Conservation (phyloP, 2,888 invertebrate genomes). For the Thymelicus lineola region DNA sequence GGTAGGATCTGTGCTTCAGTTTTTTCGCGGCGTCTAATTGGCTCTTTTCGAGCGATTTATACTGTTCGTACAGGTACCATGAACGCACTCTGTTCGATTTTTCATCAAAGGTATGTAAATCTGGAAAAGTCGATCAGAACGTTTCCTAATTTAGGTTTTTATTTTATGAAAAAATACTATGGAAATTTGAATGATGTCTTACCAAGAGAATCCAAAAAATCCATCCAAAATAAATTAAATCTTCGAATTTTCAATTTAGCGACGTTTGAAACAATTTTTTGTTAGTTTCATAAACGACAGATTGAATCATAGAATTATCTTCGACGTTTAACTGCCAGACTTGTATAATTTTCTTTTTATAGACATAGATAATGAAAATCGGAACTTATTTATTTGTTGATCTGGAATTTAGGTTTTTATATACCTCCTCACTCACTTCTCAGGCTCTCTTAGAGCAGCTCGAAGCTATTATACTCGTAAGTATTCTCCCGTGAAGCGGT, state of each 20-base stretch:
- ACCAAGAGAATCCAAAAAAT: constrained; percentile 71
- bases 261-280: constrained; percentile 15
- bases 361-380: no score
- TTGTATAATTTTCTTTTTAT: not conserved
- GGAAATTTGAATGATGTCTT: constrained; percentile 42
- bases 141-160: not conserved
- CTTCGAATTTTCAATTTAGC: constrained; percentile 2
- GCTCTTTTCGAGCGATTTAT: constrained; percentile 69
- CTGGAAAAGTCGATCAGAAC: constrained; percentile 50
- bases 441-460: no score
- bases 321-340: constrained; percentile 22
- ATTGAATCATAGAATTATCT: constrained; percentile 22
- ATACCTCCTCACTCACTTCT: no score
- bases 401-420: no score
- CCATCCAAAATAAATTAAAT: constrained; percentile 55
- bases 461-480: no score
- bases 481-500: no score
- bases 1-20: constrained; percentile 65
- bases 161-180: not conserved
- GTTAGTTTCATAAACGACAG: constrained; percentile 29
- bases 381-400: no score
- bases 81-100: constrained; percentile 72
- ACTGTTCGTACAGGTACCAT: constrained; percentile 79
- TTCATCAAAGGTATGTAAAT: constrained; percentile 60
- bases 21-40: constrained; percentile 68